A percentile compares a stretch with the other conserved stretches of the same genome.
Conservation (phyloP, 1,140 invertebrate species). For the Proctacanthus coquilletti region DNA sequence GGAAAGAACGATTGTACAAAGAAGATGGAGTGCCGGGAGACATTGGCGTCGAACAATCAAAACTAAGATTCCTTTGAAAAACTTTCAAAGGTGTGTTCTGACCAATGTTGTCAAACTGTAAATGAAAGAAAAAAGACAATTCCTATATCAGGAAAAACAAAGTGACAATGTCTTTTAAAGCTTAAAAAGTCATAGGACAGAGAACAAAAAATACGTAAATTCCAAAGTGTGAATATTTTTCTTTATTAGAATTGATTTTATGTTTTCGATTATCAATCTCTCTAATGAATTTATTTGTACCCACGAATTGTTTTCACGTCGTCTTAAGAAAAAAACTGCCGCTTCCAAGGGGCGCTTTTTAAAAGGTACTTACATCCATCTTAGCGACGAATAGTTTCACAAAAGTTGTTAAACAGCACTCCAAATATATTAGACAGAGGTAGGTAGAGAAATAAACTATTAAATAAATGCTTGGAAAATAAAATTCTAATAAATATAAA, state of each 20-base stretch:
- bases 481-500: not conserved
- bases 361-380: too few species aligned
- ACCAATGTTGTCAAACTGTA: conserved; percentile 31
- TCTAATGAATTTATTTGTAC: too few species aligned
- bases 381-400: too few species aligned
- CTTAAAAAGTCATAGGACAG: not conserved
- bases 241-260: not conserved
- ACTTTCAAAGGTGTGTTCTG: conserved; percentile 31
- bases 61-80: conserved; percentile 32
- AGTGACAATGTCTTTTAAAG: not conserved
- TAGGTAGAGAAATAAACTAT: conserved; percentile 8
- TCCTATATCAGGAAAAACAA: not conserved
- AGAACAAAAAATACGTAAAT: not conserved
- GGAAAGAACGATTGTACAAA: conserved; percentile 31
- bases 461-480: not conserved
- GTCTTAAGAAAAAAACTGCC: too few species aligned
- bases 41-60: conserved; percentile 33
- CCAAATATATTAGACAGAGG: conserved; percentile 15
- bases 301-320: too few species aligned
- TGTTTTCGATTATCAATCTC: too few species aligned
- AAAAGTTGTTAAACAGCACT: too few species aligned
- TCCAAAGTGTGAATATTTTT: not conserved
- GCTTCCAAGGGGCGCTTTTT: too few species aligned
- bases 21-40: conserved; percentile 37
- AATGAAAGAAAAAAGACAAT: conserved; percentile 2